phyloP scores from a whole-genome alignment of 2,797 vertebrate genomes.

The Cottoperca gobio region DNA sequence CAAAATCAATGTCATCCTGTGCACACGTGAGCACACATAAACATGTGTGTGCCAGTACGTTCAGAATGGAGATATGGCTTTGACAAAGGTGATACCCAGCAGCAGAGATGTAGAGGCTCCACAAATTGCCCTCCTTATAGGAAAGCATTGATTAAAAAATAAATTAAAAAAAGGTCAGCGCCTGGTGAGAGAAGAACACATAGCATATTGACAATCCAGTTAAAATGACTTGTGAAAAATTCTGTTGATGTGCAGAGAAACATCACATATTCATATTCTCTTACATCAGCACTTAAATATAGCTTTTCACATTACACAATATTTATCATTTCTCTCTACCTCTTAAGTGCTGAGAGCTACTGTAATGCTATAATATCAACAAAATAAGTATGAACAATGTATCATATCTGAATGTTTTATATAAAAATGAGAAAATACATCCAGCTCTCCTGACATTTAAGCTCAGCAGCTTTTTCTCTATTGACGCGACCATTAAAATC shows the following conservation, averaged over 20 bases:
- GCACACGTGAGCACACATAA: conserved; percentile 11
- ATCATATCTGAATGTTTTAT: conserved; percentile 39
- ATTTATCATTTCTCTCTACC: conserved; percentile 30
- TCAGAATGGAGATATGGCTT: conserved; percentile 5
- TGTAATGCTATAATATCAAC: conserved; percentile 37
- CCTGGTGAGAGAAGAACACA: conserved; percentile 27
- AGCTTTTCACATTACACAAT: conserved; percentile 28
- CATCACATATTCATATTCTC: conserved; percentile 27
- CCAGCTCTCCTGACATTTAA: conserved; percentile 30
- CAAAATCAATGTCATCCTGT: conserved; percentile 18
- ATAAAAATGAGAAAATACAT: conserved; percentile 26
- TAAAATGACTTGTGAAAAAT: conserved; percentile 59
- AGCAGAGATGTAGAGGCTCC: conserved; percentile 21
- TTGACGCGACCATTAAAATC: conserved; percentile 46
- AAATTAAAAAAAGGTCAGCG: conserved; percentile 52
- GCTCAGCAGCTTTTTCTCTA: conserved; percentile 28
- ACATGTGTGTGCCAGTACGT: conserved; percentile 9
- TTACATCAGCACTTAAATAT: conserved; percentile 34
- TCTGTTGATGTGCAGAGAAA: conserved; percentile 37
- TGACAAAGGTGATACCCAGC: conserved; percentile 39
- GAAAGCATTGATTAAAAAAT: conserved; percentile 57
- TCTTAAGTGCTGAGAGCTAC: conserved; percentile 32
- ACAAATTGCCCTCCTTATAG: conserved; percentile 55
- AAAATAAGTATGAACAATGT: conserved; percentile 12
- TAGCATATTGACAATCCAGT: conserved; percentile 59